Percentiles rank a stretch among this genome's conserved stretches.
These are phyloP conservation scores for Drosophila quadrilineata DNA, from an alignment of 1,140 invertebrate species.

Conservation along the genomic window DNA sequence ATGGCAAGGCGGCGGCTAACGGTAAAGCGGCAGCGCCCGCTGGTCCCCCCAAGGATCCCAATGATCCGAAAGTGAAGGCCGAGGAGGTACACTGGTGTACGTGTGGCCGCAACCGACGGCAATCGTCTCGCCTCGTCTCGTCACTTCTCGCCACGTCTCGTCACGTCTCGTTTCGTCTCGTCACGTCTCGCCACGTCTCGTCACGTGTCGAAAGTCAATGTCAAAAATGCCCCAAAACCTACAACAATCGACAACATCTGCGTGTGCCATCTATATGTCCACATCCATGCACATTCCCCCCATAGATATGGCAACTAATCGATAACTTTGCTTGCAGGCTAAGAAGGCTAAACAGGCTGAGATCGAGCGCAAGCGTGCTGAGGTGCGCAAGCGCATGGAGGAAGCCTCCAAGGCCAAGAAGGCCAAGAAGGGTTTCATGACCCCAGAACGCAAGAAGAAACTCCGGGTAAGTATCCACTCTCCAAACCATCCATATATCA, in stretches of 20 bases:
- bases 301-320: not conserved
- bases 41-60: constrained; percentile 72
- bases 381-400: constrained; percentile 97
- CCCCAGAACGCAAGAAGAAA: constrained; percentile 98
- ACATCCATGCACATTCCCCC: not conserved
- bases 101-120: constrained; percentile 52
- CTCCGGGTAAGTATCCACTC: constrained; percentile 96
- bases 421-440: constrained; percentile 99
- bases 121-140: constrained; percentile 9
- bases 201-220: no score
- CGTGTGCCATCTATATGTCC: constrained; percentile 35
- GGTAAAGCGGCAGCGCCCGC: constrained; percentile 56
- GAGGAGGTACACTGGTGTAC: constrained; percentile 79
- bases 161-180: constrained; percentile 6
- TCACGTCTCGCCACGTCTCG: not conserved
- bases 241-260: constrained; percentile 4
- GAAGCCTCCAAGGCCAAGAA: constrained; percentile 97
- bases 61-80: constrained; percentile 76
- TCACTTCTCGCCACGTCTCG: not conserved
- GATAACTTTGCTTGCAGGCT: constrained; percentile 83
- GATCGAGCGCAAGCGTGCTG: constrained; percentile 96
- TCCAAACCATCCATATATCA: no score
- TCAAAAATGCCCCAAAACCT: no score
- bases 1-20: constrained; percentile 49
- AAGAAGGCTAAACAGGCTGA: constrained; percentile 97